phyloP scores from a whole-genome alignment of 2,888 invertebrate species.

The Oligia latruncula region DNA sequence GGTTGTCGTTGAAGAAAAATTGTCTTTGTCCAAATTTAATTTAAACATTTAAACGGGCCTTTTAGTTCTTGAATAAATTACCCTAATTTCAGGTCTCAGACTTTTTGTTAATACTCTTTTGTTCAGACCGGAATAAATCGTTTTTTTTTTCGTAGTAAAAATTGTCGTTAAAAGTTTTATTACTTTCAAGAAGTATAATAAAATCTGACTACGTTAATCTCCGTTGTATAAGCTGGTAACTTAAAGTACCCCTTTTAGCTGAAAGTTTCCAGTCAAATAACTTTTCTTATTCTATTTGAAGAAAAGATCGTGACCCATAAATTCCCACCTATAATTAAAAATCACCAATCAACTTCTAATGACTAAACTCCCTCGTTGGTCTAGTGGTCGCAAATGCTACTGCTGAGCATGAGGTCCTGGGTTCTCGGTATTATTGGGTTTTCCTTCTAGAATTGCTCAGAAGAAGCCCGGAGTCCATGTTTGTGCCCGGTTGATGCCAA shows the following conservation, averaged over 20 bases:
- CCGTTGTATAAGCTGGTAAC: neutral
- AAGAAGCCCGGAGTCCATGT: neutral
- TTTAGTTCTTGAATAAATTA: conserved; percentile 22
- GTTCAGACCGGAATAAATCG: no score
- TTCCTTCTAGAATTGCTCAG: neutral
- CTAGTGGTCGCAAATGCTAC: no score
- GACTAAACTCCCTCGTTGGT: no score
- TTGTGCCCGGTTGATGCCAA: neutral
- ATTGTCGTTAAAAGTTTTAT: neutral
- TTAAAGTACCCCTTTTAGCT: neutral
- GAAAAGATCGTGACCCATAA: neutral
- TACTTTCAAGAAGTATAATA: conserved; percentile 16
- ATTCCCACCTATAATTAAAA: neutral
- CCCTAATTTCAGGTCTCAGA: neutral
- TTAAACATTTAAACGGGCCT: conserved; percentile 12
- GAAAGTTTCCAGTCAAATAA: neutral
- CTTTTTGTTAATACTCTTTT: conserved; percentile 1
- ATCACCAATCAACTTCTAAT: neutral
- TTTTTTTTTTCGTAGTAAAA: neutral
- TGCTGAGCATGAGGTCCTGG: no score
- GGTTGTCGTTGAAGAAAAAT: neutral
- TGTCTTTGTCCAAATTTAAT: conserved; percentile 33
- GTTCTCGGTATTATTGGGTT: neutral
- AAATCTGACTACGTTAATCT: neutral
- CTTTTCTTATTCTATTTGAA: neutral